A percentile compares a stretch with the other conserved stretches of the same genome.
These are phyloP conservation scores for Ispidina picta DNA, from an alignment of 2,797 vertebrate species.

Conservation along the genomic window DNA sequence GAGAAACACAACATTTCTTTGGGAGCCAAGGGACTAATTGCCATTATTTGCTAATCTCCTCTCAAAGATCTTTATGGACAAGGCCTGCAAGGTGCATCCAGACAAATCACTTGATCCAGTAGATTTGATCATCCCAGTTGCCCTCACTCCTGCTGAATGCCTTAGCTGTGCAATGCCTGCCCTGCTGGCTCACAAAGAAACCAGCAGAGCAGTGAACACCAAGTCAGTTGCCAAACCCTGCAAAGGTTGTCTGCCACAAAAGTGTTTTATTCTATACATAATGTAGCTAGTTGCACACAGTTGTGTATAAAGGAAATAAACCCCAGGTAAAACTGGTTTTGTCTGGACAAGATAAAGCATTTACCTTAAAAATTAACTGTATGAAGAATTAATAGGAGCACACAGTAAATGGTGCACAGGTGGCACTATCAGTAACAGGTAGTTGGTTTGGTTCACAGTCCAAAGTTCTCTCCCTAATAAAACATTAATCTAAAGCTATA, in stretches of 20 bases:
- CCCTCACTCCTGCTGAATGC: not conserved
- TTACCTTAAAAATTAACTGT: not conserved
- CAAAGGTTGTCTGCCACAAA: not conserved
- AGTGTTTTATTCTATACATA: not conserved
- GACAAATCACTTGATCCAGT: not conserved
- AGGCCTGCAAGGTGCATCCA: not conserved
- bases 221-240: not conserved
- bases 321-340: not conserved
- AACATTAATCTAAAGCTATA: not conserved
- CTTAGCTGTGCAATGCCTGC: not conserved
- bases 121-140: not conserved
- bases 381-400: not conserved
- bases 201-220: not conserved
- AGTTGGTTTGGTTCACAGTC: not conserved
- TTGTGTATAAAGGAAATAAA: not conserved
- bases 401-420: not conserved
- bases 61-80: not conserved
- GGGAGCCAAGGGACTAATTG: not conserved
- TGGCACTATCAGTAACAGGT: not conserved
- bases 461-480: not conserved
- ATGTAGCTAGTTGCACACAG: not conserved
- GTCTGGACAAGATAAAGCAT: not conserved
- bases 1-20: not conserved
- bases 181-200: slow-evolving; percentile 12
- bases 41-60: not conserved